Base-by-base conservation (phyloP, 1,140 invertebrate species). In the Drosophila sp. region DNA sequence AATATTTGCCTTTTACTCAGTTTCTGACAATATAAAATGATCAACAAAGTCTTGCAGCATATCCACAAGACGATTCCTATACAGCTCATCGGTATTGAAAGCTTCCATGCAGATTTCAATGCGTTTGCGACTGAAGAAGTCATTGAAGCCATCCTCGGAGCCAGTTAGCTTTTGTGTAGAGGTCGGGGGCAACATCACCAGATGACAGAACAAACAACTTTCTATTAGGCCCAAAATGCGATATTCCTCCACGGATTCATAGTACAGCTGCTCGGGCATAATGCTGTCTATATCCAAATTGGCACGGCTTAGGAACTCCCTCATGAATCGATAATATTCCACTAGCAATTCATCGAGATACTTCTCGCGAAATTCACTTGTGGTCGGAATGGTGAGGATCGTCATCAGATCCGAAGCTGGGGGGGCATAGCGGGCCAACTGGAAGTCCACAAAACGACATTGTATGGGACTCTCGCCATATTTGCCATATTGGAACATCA, bases 361-460 rank as follows among this genome's bases (percentile, higher is more conserved):
- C 2, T 91, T 70, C 73, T 93, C 82, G 1, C 93, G 90, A 50
- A 93, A 93, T 58, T 80, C 44, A 62, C 91, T 91, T 0, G 87
- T 92, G 1, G 93, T 94, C 64, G 93, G 93, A 41, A 93, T 93
- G 62, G 93, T 94, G 10, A 94, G 78, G 1, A 94, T 57, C 1
- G 93, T 93, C 0, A 93, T 80, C 5, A 94, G 74, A 79, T 94
- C 94, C 27, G 93, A 62, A 62, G 92, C 92, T 0, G 94, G 93
- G 2, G 93, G 91, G 17, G 92, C 89, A 81, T 94, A 95, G 38
- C 94, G 79, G 0, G 93, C 93, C 30, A 95, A 90, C 87, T 95
- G 95, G 63, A 94, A 95, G 79, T 96, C 95, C 23, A 96, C 92
- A 3, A 95, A 73, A 8, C 93, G 92, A 11, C 94, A 93, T 1